Base-by-base conservation (phyloP, 2,888 invertebrate species). In the Trichogramma evanescens region DNA sequence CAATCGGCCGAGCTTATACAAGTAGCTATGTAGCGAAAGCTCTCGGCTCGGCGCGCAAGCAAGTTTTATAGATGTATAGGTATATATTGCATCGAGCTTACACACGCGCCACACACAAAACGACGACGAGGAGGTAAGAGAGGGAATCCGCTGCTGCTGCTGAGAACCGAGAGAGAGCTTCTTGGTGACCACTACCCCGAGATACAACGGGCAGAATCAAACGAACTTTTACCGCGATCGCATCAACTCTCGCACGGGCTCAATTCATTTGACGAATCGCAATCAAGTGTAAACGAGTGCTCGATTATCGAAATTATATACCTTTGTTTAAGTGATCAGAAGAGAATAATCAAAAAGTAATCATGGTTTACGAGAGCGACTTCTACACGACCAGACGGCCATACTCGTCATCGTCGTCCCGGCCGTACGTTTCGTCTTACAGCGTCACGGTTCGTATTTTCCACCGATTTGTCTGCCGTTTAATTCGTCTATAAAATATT, bases 321-420 rank as follows among this genome's bases (percentile, higher is more conserved):
- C 39, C 41, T 48, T 10, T 48, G 26, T 13, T 54, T 54, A 56
- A 62, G 58, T 58, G 60, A 26, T 26, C 26, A 26, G 26, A 26
- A 26, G 48, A 64, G 6, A 63, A 62, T 63, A 78, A 74, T 79
- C 61, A 56, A 26, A 80, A 66, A 77, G 65, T 64, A 73, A 85
- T 82, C 81, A 93, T 93, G 92, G 92, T 92, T 82, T 92, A 92
- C 88, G 91, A 91, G 83, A 89, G 89, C 84, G 92, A 92, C 83
- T 93, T 91, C 82, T 90, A 91, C 81, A 91, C 92, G 75, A 89
- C 89, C 80, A 88, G 92, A 82, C 87, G 92, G 82, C 89, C 90
- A 69, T 88, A 88, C 78, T 26, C 26, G 26, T 84, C 88, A 81
- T 88, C 90, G 69, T 88, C 88, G 77, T 84, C 88, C 80, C 82